Conservation (phyloP, 2,888 invertebrate species). For the Sylvicola cinctus region DNA sequence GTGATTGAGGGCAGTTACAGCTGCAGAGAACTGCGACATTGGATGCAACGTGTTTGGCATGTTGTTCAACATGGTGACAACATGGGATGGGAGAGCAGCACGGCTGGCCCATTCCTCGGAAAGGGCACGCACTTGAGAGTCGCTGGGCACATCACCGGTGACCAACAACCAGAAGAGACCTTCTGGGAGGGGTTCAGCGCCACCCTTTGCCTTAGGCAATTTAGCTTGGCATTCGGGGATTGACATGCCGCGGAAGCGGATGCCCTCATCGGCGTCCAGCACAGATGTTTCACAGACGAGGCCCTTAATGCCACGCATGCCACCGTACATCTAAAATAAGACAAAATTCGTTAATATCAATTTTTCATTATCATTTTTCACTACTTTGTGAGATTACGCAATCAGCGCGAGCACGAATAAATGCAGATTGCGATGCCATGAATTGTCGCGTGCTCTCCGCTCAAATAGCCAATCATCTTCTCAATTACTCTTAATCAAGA, state of each 20-base stretch:
- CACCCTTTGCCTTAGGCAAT: constrained; percentile 56
- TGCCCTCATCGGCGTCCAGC: constrained; percentile 81
- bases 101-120: constrained; percentile 64
- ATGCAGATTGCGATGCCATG: too few relatives aligned
- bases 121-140: constrained; percentile 49
- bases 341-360: constrained; percentile 11
- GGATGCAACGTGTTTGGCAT: constrained; percentile 64
- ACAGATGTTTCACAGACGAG: constrained; percentile 86
- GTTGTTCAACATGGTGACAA: constrained; percentile 62
- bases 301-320: constrained; percentile 85
- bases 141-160: constrained; percentile 73
- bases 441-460: constrained; percentile 1
- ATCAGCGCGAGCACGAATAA: too few relatives aligned
- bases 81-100: constrained; percentile 49
- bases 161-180: constrained; percentile 85
- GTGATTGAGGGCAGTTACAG: constrained; percentile 60
- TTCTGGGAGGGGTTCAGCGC: constrained; percentile 73
- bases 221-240: constrained; percentile 83
- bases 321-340: constrained; percentile 48
- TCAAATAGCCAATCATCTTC: too few relatives aligned
- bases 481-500: too few relatives aligned
- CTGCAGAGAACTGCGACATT: constrained; percentile 69
- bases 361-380: not conserved
- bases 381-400: too few relatives aligned
- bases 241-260: constrained; percentile 76